Evolutionary conservation across 2,888 invertebrate species (phyloP).

Genomic region (Patella caerulea): DNA sequence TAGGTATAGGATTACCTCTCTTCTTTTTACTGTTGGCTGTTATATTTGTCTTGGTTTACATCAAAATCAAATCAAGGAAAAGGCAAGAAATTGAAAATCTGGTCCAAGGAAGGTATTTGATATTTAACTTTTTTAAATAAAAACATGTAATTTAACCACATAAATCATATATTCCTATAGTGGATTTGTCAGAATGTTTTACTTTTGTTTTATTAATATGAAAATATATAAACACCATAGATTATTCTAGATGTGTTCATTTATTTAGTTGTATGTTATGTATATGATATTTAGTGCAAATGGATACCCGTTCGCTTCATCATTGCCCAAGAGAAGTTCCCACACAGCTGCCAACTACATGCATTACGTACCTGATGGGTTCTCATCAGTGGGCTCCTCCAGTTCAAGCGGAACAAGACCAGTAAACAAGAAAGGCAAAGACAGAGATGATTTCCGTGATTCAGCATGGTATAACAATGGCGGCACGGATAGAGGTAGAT

Average conservation of each 20-base stretch:
- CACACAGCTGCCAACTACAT: neutral
- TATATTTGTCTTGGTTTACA: too few relatives aligned
- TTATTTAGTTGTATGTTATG: neutral
- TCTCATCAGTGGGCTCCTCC: neutral
- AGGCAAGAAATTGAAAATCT: too few relatives aligned
- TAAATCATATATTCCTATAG: too few relatives aligned
- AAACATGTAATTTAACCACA: too few relatives aligned
- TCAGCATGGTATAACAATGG: neutral
- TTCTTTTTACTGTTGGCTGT: constrained; percentile 13
- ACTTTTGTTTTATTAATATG: too few relatives aligned
- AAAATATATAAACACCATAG: too few relatives aligned
- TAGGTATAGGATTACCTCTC: constrained; percentile 19
- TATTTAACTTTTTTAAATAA: too few relatives aligned
- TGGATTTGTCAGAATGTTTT: too few relatives aligned
- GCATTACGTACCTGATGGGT: neutral
- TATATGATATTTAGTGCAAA: neutral
- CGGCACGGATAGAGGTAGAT: too few relatives aligned
- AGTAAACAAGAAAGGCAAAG: neutral
- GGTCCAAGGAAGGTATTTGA: too few relatives aligned
- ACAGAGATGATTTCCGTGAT: neutral
- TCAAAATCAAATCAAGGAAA: too few relatives aligned
- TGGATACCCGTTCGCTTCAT: neutral
- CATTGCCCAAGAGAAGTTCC: neutral
- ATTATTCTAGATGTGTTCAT: too few relatives aligned
- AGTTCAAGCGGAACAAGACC: neutral